These are phyloP conservation scores for Epizoanthus rinbou DNA, from an alignment of 92 coral and sea anemone genomes.

Conservation along the genomic window DNA sequence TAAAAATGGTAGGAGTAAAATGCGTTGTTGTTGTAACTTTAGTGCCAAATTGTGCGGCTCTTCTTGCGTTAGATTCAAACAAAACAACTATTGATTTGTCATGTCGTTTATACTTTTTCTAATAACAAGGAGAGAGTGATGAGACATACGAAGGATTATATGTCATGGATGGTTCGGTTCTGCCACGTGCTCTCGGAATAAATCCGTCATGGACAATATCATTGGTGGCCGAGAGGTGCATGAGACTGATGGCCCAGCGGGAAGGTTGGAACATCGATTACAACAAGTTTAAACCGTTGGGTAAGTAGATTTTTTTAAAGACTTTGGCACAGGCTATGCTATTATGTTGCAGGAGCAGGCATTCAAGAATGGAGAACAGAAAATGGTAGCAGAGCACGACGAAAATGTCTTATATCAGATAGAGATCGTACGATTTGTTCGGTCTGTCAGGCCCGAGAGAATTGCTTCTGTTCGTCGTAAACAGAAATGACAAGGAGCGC, in stretches of 20 bases:
- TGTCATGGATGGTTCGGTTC: constrained; percentile 64
- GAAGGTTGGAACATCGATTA: constrained; percentile 65
- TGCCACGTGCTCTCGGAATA: constrained; percentile 61
- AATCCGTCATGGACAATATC: constrained; percentile 63
- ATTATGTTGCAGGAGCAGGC: no score
- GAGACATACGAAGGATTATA: constrained; percentile 51
- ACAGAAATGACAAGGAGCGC: no score
- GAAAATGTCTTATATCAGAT: no score
- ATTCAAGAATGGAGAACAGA: no score
- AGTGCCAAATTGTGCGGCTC: no score
- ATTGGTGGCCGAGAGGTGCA: constrained; percentile 59
- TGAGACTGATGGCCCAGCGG: constrained; percentile 57
- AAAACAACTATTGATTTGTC: background rate
- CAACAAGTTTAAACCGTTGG: constrained; percentile 52
- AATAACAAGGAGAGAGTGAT: constrained; percentile 40
- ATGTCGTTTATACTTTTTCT: background rate
- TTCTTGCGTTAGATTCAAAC: background rate
- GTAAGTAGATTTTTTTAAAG: background rate
- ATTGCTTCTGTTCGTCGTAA: no score
- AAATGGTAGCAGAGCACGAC: no score
- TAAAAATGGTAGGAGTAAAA: no score
- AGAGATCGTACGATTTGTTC: no score
- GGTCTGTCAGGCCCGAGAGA: no score
- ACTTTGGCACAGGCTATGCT: no score
- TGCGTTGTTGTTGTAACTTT: no score